Evolutionary conservation across 2,113 vertebrate genomes (phyloP).

Genomic region (Antennarius striatus): DNA sequence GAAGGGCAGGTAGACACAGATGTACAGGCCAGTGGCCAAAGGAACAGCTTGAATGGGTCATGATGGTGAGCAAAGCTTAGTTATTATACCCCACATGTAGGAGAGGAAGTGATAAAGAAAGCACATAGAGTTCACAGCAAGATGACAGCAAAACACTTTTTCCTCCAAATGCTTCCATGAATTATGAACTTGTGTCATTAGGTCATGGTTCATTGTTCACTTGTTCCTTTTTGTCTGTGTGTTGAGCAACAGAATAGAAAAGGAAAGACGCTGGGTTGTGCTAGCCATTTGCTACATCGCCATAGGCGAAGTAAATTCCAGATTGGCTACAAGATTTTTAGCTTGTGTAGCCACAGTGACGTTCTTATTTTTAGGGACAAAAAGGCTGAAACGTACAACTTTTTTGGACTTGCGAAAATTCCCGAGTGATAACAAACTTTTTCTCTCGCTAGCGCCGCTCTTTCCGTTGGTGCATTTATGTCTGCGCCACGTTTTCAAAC

Average conservation of each 20-base stretch:
- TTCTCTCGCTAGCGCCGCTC: too few species aligned
- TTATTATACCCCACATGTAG: conserved; percentile 83
- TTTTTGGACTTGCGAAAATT: too few species aligned
- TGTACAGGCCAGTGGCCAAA: conserved; percentile 15
- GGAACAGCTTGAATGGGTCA: conserved; percentile 48
- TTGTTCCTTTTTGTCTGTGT: conserved; percentile 59
- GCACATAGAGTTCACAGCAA: conserved; percentile 83
- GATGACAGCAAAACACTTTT: conserved; percentile 84
- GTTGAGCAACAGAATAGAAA: conserved; percentile 41
- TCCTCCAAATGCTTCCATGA: conserved; percentile 94
- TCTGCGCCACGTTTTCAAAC: too few species aligned
- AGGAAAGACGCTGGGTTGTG: conserved; percentile 49
- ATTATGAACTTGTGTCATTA: conserved; percentile 88
- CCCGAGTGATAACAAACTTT: too few species aligned
- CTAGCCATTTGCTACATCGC: too few species aligned
- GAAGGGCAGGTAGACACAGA: conserved; percentile 32
- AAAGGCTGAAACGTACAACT: too few species aligned
- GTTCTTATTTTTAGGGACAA: too few species aligned
- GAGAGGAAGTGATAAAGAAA: conserved; percentile 95
- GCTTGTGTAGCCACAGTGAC: too few species aligned
- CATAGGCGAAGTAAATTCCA: too few species aligned
- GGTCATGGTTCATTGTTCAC: conserved; percentile 91
- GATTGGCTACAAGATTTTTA: too few species aligned
- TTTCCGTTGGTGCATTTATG: too few species aligned
- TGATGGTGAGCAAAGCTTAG: conserved; percentile 84